Evolutionary conservation across 37 sponge, comb jelly and placozoan species (phyloP), one percentile per base, ranked within the genome.

Genomic region (Crambe crambe): DNA sequence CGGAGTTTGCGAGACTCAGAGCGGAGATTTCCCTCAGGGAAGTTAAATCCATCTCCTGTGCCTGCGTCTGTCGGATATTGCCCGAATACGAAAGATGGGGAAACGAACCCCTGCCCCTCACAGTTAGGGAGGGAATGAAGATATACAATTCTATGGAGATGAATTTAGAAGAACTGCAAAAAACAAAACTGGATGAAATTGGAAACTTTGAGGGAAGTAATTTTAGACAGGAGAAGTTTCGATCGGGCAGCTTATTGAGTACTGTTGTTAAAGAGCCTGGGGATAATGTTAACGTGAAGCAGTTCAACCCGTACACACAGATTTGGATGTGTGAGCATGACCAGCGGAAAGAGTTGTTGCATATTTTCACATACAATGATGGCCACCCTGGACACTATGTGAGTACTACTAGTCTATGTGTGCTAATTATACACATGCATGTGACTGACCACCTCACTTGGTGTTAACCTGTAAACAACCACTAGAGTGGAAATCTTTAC

Each of bases 301-400:
- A 42, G 65, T 73, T 73, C 21, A 64, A 82, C 22, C 73, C 82
- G 20, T 82, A 82, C 75, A 75, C 92, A 22, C 92, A 92, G 68
- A 83, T 87, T 26, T 92, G 92, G 92, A 32, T 92, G 72, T 92
- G 92, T 87, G 92, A 88, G 17, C 73, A 85, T 42, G 88, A 87
- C 63, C 60, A 83, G 39, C 67, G 79, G 80, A 92, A 92, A 62
- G 92, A 88, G 3, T 32, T 82, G 42, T 51, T 85, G n/a, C 75
- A 82, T 44, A 80, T 87, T 15, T 83, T 92, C 47, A 83, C 84
- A 37, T 87, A 78, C 68, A 70, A 70, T 27, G 92, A 92, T 30
- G 63, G 73, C 0, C 81, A 84, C 30, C 47, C 58, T 27, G 84
- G 77, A 20, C n/a, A 36, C 37, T 83, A 74, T 56, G 92, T 92